A percentile compares a stretch with the other conserved stretches of the same genome.
phyloP scores from a whole-genome alignment of 92 coral and sea anemone genomes.

The Paramuricea clavata region DNA sequence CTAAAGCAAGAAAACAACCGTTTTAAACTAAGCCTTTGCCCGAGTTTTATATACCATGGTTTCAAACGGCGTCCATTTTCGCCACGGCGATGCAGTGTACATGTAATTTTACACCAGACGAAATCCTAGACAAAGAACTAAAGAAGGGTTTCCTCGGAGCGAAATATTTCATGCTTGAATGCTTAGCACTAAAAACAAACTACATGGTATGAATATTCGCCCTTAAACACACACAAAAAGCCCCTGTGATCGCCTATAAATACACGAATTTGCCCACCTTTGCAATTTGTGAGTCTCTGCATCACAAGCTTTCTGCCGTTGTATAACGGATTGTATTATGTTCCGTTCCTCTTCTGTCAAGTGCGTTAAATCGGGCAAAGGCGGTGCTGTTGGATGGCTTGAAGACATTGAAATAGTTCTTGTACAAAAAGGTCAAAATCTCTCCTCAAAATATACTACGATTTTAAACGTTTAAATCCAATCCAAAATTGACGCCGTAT shows the following conservation, averaged over 20 bases:
- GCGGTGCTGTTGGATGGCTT: constrained; percentile 76
- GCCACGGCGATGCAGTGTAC: neutral
- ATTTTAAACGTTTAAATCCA: neutral
- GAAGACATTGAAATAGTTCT: neutral
- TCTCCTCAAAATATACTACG: neutral
- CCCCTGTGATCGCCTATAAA: neutral
- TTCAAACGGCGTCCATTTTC: constrained; percentile 8
- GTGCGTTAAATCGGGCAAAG: constrained; percentile 95
- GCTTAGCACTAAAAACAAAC: neutral
- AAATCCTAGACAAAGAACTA: neutral
- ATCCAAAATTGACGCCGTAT: constrained; percentile 2
- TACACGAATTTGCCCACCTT: constrained; percentile 63
- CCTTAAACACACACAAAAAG: constrained; percentile 2
- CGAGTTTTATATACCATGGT: neutral
- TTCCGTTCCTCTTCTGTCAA: constrained; percentile 93
- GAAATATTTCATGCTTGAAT: constrained; percentile 7
- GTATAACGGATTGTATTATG: constrained; percentile 85
- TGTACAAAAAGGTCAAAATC: constrained; percentile 1
- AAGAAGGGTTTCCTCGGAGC: constrained; percentile 20
- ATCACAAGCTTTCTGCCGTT: constrained; percentile 91
- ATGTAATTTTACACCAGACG: constrained; percentile 19
- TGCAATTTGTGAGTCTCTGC: constrained; percentile 80
- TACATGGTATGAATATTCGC: neutral
- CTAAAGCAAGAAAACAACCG: constrained; percentile 57
- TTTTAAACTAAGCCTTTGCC: neutral